These are phyloP conservation scores for Acomys russatus DNA, from an alignment of 2,797 vertebrate species.

Conservation along the genomic window DNA sequence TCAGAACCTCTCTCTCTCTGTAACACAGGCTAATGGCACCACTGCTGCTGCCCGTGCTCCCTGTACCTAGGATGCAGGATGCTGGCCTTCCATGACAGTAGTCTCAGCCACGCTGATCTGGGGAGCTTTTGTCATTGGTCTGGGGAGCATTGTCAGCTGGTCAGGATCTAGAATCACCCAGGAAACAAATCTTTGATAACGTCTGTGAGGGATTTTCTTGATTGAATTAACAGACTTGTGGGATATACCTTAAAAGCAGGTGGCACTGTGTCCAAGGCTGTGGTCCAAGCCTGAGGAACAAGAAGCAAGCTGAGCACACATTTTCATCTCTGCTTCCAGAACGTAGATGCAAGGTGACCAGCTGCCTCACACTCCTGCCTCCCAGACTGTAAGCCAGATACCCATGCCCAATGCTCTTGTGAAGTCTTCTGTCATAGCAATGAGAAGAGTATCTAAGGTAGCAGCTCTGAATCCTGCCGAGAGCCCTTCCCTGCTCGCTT, in stretches of 20 bases:
- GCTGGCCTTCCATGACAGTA: neutral
- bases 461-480: neutral
- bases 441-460: neutral
- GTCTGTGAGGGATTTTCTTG: neutral
- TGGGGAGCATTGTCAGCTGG: neutral
- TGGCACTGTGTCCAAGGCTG: neutral
- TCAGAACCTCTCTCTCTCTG: neutral
- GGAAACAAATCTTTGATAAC: neutral
- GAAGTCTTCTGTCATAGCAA: neutral
- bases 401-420: neutral
- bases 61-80: neutral
- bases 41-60: fast-evolving
- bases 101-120: neutral
- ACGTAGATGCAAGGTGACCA: neutral
- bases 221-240: neutral
- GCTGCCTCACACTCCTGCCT: neutral
- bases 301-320: neutral
- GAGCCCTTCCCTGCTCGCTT: neutral
- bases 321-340: neutral
- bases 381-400: neutral
- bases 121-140: neutral
- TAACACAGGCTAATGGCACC: neutral
- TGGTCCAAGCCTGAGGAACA: neutral
- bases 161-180: neutral
- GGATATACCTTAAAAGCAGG: neutral